A percentile compares a stretch with the other conserved stretches of the same genome.
Evolutionary conservation across 2,888 invertebrate genomes (phyloP).

Genomic region (Rapana venosa): DNA sequence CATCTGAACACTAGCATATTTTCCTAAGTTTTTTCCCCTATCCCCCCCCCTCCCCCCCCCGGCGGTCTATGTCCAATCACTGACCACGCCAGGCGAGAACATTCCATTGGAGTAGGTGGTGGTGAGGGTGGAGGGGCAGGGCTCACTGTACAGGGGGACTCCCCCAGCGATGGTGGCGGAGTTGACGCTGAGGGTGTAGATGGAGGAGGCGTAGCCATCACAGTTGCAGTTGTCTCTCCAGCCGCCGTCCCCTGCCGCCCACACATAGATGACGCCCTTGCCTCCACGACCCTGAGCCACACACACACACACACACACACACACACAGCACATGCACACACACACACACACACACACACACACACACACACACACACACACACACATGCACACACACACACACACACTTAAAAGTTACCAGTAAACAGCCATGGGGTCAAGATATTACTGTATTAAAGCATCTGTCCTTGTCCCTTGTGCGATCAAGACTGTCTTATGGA

Average conservation of each 20-base stretch:
- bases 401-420: background rate
- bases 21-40: background rate
- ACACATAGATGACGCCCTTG: constrained; percentile 91
- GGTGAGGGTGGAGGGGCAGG: background rate
- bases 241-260: constrained; percentile 96
- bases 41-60: background rate
- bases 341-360: no score
- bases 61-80: background rate
- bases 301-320: constrained; percentile 3
- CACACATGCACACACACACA: background rate
- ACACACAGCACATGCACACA: background rate
- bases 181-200: constrained; percentile 92
- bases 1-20: background rate
- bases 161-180: constrained; percentile 85
- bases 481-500: no score
- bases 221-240: constrained; percentile 92
- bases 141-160: background rate
- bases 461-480: no score
- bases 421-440: no score
- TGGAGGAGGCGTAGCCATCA: constrained; percentile 91
- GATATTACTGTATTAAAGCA: no score
- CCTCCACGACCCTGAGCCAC: constrained; percentile 83
- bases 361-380: background rate
- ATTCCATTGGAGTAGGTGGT: background rate
- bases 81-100: background rate